Evolutionary conservation across 1,140 invertebrate species (phyloP).

Genomic region (Drosophila pallidifrons): DNA sequence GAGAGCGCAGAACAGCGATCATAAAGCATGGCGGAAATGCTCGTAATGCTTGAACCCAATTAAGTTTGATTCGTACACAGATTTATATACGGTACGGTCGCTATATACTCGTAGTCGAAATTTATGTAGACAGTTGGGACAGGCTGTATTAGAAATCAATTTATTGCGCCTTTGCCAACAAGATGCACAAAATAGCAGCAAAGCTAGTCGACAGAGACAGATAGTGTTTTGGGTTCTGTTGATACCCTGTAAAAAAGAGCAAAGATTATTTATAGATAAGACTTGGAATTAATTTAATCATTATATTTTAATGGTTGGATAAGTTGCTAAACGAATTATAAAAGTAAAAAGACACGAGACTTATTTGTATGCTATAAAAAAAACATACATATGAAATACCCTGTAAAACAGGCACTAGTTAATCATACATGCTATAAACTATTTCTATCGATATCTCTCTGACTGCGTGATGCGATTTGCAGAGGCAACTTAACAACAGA

Average conservation of each 20-base stretch:
- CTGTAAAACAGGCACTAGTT: slow-evolving; percentile 4
- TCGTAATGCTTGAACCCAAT: slow-evolving; percentile 53
- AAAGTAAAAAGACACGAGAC: too few relatives aligned
- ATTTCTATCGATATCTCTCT: too few relatives aligned
- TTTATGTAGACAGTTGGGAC: slow-evolving; percentile 49
- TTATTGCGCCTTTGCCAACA: slow-evolving; percentile 75
- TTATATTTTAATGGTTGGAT: too few relatives aligned
- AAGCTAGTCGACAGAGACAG: slow-evolving; percentile 6
- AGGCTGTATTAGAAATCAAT: slow-evolving; percentile 77
- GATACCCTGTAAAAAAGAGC: too few relatives aligned
- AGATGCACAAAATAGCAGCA: slow-evolving; percentile 21
- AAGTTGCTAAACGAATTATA: too few relatives aligned
- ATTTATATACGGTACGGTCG: background rate
- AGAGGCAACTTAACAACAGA: background rate
- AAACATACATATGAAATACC: background rate
- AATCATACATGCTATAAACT: too few relatives aligned
- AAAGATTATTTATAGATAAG: too few relatives aligned
- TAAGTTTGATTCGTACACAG: slow-evolving; percentile 27
- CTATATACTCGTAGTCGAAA: slow-evolving; percentile 18
- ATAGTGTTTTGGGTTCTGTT: background rate
- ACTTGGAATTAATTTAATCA: too few relatives aligned
- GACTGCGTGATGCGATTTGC: slow-evolving; percentile 28
- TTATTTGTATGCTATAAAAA: background rate
- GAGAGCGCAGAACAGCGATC: slow-evolving; percentile 1
- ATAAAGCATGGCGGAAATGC: slow-evolving; percentile 55